A percentile compares a stretch with the other conserved stretches of the same genome.
phyloP scores from a whole-genome alignment of 2,888 invertebrate genomes.

The Pomacea canaliculata region DNA sequence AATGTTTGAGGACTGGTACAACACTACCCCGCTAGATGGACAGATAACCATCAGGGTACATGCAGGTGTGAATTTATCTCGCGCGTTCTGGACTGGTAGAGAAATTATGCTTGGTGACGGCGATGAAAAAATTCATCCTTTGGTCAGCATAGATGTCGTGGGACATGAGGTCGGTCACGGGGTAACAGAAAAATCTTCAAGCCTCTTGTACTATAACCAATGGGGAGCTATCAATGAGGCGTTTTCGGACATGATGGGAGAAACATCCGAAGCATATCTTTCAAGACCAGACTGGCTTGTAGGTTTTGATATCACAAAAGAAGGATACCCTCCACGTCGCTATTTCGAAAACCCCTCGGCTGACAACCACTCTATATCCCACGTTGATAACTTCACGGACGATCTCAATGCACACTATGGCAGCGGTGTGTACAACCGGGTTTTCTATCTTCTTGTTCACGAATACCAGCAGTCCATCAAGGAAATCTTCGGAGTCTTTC shows the following conservation, averaged over 20 bases:
- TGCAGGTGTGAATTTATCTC: conserved; percentile 34
- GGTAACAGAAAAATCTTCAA: conserved; percentile 41
- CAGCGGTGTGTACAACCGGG: conserved; percentile 48
- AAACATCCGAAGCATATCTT: conserved; percentile 38
- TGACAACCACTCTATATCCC: conserved; percentile 47
- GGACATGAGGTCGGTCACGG: conserved; percentile 51
- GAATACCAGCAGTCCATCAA: conserved; percentile 35
- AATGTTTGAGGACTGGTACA: conserved; percentile 52
- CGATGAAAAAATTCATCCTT: conserved; percentile 31
- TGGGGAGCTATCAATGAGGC: conserved; percentile 51
- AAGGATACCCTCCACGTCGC: conserved; percentile 29
- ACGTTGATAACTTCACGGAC: conserved; percentile 37
- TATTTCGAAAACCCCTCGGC: conserved; percentile 44
- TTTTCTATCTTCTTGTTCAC: conserved; percentile 43
- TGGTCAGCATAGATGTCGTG: conserved; percentile 42
- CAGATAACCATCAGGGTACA: conserved; percentile 42
- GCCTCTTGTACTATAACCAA: conserved; percentile 41
- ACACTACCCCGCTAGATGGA: conserved; percentile 7
- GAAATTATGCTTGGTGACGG: conserved; percentile 46
- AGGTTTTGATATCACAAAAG: conserved; percentile 36
- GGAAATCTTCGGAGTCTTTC: conserved; percentile 43
- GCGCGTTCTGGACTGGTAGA: conserved; percentile 49
- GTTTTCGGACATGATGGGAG: conserved; percentile 50
- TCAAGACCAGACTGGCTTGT: conserved; percentile 31
- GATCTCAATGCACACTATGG: conserved; percentile 42